Evolutionary conservation across 2,888 invertebrate genomes (phyloP), one percentile per base, ranked within the genome.

Genomic region (Blastobasis adustella): DNA sequence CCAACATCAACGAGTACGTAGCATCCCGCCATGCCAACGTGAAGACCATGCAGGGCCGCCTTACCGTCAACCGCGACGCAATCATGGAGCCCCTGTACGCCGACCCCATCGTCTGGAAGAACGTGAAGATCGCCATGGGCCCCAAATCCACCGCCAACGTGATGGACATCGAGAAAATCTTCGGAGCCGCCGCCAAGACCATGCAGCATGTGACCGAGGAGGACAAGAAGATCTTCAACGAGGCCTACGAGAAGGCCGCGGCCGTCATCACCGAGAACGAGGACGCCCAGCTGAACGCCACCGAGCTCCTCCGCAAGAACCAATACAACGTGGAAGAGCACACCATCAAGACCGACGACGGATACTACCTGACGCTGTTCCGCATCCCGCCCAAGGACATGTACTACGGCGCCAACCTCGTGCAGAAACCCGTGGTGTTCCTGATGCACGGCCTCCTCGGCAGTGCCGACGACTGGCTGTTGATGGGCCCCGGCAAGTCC

Each of bases 381-480:
- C 81, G 79, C 53, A 83, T 89, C 53, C 73, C 71, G n/a, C 65
- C 79, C n/a, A 75, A 71, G 58, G 62, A 67, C 46, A 62, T 61
- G 42, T 23, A 23, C 23, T 23, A 23, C 23, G 23, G 23, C 23
- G 54, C 63, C 10, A 59, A 71, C 49, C 60, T 71, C 49, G 64
- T 64, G 39, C 63, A 61, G 51, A 67, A 67, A 50, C 88, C 87
- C 5, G 87, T 85, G 1, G 89, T 90, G 1, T 80, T 92, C 54
- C 60, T 93, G 43, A 84, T 91, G 79, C 92, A 92, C 68, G 92
- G 94, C 5, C 72, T 95, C 4, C 71, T 93, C n/a, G 91, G 91
- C 46, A 91, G 91, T 58, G 90, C 93, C 0, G 90, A 92, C 38
- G 91, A 92, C 70, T 96, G 92, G 91, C 80, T 95, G 4, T 78